phyloP scores from a whole-genome alignment of 2,113 vertebrate species.

The Triplophysa rosa region DNA sequence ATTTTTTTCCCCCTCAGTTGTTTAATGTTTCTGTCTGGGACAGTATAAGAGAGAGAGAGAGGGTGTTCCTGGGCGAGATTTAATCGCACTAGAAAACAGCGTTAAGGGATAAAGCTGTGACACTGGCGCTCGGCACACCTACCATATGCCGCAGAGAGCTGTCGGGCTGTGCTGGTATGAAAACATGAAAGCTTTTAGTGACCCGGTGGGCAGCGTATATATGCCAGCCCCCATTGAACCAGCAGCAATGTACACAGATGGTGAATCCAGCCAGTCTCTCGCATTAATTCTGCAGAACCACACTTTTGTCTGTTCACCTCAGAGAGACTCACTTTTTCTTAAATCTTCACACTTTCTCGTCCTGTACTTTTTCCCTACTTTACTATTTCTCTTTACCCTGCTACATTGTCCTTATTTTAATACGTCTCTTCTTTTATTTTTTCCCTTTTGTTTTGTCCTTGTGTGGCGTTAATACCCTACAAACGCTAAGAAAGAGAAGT shows the following conservation, averaged over 20 bases:
- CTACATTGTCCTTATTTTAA: too few species aligned
- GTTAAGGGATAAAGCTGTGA: constrained; percentile 30
- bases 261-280: neutral
- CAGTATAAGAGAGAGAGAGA: constrained; percentile 39
- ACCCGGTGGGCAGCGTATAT: constrained; percentile 38
- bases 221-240: constrained; percentile 1
- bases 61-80: constrained; percentile 14
- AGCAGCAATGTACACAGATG: neutral
- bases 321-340: neutral
- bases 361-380: neutral
- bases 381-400: too few species aligned
- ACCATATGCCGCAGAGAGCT: constrained; percentile 52
- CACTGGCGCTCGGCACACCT: constrained; percentile 43
- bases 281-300: neutral
- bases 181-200: constrained; percentile 54
- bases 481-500: too few species aligned
- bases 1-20: constrained; percentile 70
- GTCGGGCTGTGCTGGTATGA: constrained; percentile 43
- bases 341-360: neutral
- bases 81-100: constrained; percentile 11
- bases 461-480: too few species aligned
- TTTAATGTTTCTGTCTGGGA: constrained; percentile 74
- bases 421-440: too few species aligned
- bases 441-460: too few species aligned
- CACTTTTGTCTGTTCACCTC: neutral